Conservation (phyloP, 2,888 invertebrate species). For the Drosophila mulleri region DNA sequence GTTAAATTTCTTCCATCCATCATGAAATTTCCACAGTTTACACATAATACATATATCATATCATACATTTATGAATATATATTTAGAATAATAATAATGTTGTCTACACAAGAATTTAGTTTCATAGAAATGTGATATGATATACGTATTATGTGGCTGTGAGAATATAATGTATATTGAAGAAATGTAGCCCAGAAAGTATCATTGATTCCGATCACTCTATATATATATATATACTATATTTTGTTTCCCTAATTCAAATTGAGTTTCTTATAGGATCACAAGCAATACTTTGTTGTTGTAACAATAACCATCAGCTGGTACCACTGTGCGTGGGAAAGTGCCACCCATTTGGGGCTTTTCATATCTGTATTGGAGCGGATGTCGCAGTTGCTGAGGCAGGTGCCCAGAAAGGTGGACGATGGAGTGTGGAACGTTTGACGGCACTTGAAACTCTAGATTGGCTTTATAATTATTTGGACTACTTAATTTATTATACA, state of each 20-base stretch:
- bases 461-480: conserved; percentile 55
- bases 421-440: background rate
- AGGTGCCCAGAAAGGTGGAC: background rate
- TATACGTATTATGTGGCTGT: background rate
- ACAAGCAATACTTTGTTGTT: no score
- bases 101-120: background rate
- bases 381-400: conserved; percentile 21
- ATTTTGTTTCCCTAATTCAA: no score
- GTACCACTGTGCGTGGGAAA: conserved; percentile 13
- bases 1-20: no score
- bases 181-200: no score
- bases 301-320: background rate
- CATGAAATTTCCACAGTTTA: no score
- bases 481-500: conserved; percentile 57
- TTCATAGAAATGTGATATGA: background rate
- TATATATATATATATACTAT: no score
- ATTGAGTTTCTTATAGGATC: no score
- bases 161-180: no score
- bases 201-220: no score
- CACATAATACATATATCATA: background rate
- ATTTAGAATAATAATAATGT: no score
- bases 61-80: no score
- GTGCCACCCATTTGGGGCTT: background rate
- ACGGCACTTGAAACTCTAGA: conserved; percentile 36
- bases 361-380: conserved; percentile 32